Conservation (phyloP, 2,797 vertebrate genomes). For the Microctenopoma lineatum region DNA sequence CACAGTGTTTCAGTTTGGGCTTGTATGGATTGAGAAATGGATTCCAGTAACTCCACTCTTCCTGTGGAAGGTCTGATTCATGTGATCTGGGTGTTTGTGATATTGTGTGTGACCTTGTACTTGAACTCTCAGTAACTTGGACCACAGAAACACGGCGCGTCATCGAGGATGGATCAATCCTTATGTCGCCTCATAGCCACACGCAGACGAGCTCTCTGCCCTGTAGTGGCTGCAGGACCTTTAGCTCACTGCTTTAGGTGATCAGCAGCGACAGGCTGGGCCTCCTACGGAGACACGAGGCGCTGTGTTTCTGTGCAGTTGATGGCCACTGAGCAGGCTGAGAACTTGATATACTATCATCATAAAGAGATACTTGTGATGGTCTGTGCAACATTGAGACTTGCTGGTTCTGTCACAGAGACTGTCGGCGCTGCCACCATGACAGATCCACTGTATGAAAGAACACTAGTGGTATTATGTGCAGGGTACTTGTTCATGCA, state of each 20-base stretch:
- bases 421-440: no score
- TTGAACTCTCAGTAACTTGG: neutral
- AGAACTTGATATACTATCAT: no score
- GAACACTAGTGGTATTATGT: no score
- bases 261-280: conserved; percentile 58
- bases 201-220: conserved; percentile 1
- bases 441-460: no score
- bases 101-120: neutral
- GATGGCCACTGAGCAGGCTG: neutral
- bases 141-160: neutral
- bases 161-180: conserved; percentile 21
- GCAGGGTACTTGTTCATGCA: no score
- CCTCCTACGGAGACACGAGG: conserved; percentile 9
- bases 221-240: conserved; percentile 40
- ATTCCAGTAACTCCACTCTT: conserved; percentile 14
- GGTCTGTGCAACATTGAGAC: no score
- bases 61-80: conserved; percentile 22
- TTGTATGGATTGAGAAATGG: conserved; percentile 65
- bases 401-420: no score
- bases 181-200: conserved; percentile 32
- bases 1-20: conserved; percentile 49
- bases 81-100: conserved; percentile 12
- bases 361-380: no score
- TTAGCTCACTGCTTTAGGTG: conserved; percentile 61
- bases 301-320: conserved; percentile 1